Conservation (phyloP, 1,140 invertebrate genomes). For the Liolophura sinensis region DNA sequence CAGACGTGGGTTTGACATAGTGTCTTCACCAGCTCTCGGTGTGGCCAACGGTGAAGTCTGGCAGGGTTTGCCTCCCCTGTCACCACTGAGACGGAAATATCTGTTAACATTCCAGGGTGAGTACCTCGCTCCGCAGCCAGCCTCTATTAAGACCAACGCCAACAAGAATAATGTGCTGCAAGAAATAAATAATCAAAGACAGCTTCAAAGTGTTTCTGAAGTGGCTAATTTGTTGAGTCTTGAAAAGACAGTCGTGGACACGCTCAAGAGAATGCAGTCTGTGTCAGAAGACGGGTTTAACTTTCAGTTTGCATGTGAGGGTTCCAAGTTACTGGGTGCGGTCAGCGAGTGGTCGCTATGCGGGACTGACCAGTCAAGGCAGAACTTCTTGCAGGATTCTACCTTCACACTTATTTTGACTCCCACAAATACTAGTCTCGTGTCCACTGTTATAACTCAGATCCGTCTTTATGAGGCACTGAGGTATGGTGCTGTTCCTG, state of each 20-base stretch:
- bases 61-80: conserved; percentile 80
- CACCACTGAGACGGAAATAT: conserved; percentile 84
- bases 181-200: conserved; percentile 10
- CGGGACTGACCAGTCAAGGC: conserved; percentile 71
- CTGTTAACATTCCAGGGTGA: conserved; percentile 78
- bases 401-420: conserved; percentile 87
- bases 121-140: too few relatives aligned
- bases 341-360: conserved; percentile 79
- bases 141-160: too few relatives aligned
- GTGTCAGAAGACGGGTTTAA: conserved; percentile 71
- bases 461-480: conserved; percentile 84
- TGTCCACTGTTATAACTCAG: conserved; percentile 75
- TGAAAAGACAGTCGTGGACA: conserved; percentile 65
- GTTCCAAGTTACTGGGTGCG: conserved; percentile 60
- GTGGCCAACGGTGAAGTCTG: conserved; percentile 83
- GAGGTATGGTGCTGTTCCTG: conserved; percentile 86
- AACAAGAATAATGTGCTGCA: background rate
- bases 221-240: conserved; percentile 12
- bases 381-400: conserved; percentile 71
- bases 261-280: conserved; percentile 69
- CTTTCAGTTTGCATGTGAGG: conserved; percentile 68
- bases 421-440: conserved; percentile 70
- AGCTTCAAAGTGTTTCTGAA: conserved; percentile 12
- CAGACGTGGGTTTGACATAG: conserved; percentile 79
- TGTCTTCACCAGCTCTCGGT: conserved; percentile 77